phyloP scores from a whole-genome alignment of 2,113 vertebrate genomes.

The Pteronura brasiliensis region DNA sequence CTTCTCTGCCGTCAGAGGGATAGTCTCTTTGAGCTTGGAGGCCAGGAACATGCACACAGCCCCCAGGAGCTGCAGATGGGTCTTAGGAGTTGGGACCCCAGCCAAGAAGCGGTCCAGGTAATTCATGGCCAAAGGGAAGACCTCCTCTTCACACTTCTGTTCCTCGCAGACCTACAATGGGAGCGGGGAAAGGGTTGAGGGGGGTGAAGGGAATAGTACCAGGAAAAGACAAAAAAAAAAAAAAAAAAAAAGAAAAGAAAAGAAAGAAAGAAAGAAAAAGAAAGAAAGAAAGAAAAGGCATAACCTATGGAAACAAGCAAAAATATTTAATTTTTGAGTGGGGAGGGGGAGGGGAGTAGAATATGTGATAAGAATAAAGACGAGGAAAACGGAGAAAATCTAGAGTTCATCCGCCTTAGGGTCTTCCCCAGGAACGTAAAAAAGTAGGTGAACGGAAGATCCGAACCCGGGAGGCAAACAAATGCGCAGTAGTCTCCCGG shows the following conservation, averaged over 20 bases:
- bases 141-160: conserved; percentile 98
- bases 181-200: not conserved
- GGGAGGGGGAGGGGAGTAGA: conserved; percentile 39
- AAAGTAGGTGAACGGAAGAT: not conserved
- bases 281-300: not conserved
- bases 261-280: not conserved
- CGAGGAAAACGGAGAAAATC: not conserved
- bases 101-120: conserved; percentile 98
- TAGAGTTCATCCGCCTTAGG: not conserved
- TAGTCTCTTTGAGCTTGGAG: conserved; percentile 97
- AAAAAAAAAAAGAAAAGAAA: not conserved
- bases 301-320: not conserved
- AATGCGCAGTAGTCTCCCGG: not conserved
- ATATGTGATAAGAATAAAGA: not conserved
- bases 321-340: not conserved
- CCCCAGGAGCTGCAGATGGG: conserved; percentile 95
- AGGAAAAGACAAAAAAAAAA: not conserved
- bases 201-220: not conserved
- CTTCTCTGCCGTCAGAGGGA: conserved; percentile 96
- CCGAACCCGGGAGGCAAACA: not conserved
- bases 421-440: not conserved
- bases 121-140: conserved; percentile 98
- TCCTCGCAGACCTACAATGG: conserved; percentile 93
- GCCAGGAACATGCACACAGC: conserved; percentile 98
- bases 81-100: conserved; percentile 94